A percentile compares a stretch with the other conserved stretches of the same genome.
Conservation (phyloP, 2,888 invertebrate genomes). For the Phasia obesa region DNA sequence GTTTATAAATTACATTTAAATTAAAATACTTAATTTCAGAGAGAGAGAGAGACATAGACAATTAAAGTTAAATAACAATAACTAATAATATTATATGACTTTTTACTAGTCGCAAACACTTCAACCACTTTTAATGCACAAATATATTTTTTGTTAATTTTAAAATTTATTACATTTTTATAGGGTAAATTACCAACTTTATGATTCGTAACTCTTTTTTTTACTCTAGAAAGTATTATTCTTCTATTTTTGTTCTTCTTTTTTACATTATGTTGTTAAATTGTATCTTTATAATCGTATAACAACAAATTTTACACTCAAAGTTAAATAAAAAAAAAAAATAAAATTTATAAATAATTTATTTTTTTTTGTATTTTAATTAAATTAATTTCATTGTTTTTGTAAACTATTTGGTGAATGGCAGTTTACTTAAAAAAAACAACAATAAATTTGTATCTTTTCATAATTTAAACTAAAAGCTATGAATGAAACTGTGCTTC, state of each 20-base stretch:
- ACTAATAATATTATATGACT: too few relatives aligned
- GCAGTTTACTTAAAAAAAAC: conserved; percentile 71
- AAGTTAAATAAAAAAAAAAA: conserved; percentile 35
- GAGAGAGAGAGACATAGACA: background rate
- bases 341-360: conserved; percentile 11
- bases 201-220: conserved; percentile 2
- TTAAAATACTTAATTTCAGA: background rate
- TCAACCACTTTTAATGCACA: too few relatives aligned
- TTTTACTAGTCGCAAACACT: too few relatives aligned
- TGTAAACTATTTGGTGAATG: conserved; percentile 69
- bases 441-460: conserved; percentile 43
- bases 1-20: background rate
- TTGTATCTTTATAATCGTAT: conserved; percentile 15
- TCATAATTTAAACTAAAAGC: background rate
- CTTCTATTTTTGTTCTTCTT: conserved; percentile 8
- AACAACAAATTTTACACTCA: conserved; percentile 41
- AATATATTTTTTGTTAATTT: conserved; percentile 18
- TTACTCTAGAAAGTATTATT: conserved; percentile 11
- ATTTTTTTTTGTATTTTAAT: conserved; percentile 8
- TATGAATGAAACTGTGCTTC: conserved; percentile 22
- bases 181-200: conserved; percentile 24
- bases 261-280: background rate
- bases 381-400: conserved; percentile 45
- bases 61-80: too few relatives aligned
- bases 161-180: conserved; percentile 11